Conservation (phyloP, 1,140 invertebrate genomes). For the Cardiocondyla obscurior region DNA sequence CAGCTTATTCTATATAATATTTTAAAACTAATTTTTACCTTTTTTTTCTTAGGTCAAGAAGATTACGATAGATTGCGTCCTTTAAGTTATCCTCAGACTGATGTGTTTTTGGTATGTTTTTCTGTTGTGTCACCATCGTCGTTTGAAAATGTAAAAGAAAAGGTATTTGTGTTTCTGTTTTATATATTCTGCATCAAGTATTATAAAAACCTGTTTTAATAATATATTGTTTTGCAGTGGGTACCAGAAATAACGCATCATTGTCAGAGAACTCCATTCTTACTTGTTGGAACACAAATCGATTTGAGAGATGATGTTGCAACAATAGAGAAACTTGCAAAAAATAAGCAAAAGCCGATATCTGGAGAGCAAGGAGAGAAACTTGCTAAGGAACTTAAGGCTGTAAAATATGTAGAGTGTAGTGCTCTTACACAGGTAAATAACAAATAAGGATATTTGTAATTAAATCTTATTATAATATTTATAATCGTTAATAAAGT, state of each 20-base stretch:
- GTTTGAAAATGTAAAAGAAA: constrained; percentile 99
- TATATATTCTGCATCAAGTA: background rate
- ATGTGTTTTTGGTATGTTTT: constrained; percentile 99
- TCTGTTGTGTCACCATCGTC: constrained; percentile 99
- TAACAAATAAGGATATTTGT: background rate
- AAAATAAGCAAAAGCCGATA: constrained; percentile 99
- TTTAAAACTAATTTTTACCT: background rate
- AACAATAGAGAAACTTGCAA: constrained; percentile 98
- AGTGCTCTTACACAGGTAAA: constrained; percentile 97
- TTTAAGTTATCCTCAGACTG: constrained; percentile 98
- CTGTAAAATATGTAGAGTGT: constrained; percentile 99
- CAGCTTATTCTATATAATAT: background rate
- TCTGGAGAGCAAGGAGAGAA: constrained; percentile 97
- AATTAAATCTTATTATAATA: background rate
- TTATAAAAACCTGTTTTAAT: background rate
- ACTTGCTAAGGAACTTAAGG: constrained; percentile 98
- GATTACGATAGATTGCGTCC: constrained; percentile 98
- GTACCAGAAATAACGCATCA: constrained; percentile 99
- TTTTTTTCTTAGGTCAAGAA: constrained; percentile 90
- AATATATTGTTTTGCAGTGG: constrained; percentile 89
- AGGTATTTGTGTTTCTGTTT: constrained; percentile 86
- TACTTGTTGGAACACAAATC: constrained; percentile 98
- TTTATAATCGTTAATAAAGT: background rate
- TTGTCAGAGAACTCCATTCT: constrained; percentile 98
- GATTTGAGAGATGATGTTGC: constrained; percentile 98